These are phyloP conservation scores for Agrotis ipsilon DNA, from an alignment of 2,888 invertebrate species.

Conservation along the genomic window DNA sequence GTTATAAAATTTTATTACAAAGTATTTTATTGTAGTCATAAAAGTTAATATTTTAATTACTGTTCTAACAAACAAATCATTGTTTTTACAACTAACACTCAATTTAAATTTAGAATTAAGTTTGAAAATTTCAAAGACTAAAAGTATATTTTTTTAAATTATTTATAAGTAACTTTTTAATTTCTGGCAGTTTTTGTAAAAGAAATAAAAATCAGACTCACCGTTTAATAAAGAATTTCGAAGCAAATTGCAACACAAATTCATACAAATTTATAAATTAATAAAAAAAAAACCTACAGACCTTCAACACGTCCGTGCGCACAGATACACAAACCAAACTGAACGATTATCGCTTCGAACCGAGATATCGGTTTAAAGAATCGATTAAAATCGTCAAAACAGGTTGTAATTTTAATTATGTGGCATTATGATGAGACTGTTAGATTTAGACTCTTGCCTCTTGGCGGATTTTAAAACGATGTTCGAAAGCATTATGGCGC, in stretches of 20 bases:
- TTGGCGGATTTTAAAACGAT: slow-evolving; percentile 87
- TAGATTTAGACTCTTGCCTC: slow-evolving; percentile 87
- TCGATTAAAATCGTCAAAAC: slow-evolving; percentile 74
- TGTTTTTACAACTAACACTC: background rate
- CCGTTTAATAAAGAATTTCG: slow-evolving; percentile 32
- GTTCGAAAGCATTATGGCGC: slow-evolving; percentile 77
- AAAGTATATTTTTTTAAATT: too few relatives aligned
- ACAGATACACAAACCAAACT: slow-evolving; percentile 85
- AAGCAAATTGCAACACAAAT: slow-evolving; percentile 46
- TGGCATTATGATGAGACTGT: slow-evolving; percentile 79
- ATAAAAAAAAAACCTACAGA: slow-evolving; percentile 42
- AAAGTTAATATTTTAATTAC: background rate
- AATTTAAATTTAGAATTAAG: background rate
- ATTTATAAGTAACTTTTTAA: too few relatives aligned
- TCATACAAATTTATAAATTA: slow-evolving; percentile 13
- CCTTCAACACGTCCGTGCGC: slow-evolving; percentile 80
- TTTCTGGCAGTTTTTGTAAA: too few relatives aligned
- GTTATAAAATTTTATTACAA: background rate
- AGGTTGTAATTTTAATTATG: slow-evolving; percentile 68
- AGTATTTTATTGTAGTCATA: background rate
- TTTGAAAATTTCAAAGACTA: background rate
- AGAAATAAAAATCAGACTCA: slow-evolving; percentile 28
- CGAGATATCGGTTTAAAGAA: slow-evolving; percentile 72
- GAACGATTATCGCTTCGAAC: slow-evolving; percentile 71
- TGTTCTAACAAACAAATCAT: background rate